Base-by-base conservation (phyloP, 2,888 invertebrate species). In the Axea sp. region DNA sequence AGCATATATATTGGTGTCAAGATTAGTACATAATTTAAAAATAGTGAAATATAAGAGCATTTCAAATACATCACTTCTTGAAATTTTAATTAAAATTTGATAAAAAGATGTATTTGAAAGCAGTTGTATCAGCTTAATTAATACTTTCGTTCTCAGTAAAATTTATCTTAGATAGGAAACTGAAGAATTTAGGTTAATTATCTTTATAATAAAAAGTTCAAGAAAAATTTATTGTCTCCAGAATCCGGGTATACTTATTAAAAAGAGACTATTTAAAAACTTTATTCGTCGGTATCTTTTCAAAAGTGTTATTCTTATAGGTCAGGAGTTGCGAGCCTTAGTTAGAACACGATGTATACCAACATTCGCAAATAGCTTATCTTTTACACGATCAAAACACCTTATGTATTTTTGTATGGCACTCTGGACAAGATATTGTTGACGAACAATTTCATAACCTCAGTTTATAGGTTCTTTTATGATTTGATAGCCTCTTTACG, bases 381-480 rank as follows among this genome's bases (percentile, higher is more conserved):
- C 53, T 67, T 57, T 67, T 49, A 47, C 26, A 57, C 49, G 49
- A 57, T 41, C 41, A 37, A 33, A 67, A 57, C 47, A 35, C 39
- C 57, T 67, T 67, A 47, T 43, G 30, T 57, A 39, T 47, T 39
- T 55, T 67, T 67, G 57, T 55, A 11, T 55, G 22, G 17, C 19
- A 51, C 51, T 60, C 14, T 24, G 19, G 26, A 59, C 28, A 39
- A 33, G 45, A 69, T 59, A 51, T 43, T 60, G 53, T 60, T 55
- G 51, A 59, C 41, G 59, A 9, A 51, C 49, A 68, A 51, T 68
- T 59, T 68, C 59, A 59, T 59, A 35, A 51, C 15, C 28, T 28
- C 24, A 33, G 39, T 68, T 68, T 68, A 68, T 68, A 19, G 59
- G 26, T 19, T 8, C 35, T 53, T 65, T 65, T 65, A 65, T 65